phyloP scores from a whole-genome alignment of 2,797 vertebrate species.

The Aphelocoma californica region DNA sequence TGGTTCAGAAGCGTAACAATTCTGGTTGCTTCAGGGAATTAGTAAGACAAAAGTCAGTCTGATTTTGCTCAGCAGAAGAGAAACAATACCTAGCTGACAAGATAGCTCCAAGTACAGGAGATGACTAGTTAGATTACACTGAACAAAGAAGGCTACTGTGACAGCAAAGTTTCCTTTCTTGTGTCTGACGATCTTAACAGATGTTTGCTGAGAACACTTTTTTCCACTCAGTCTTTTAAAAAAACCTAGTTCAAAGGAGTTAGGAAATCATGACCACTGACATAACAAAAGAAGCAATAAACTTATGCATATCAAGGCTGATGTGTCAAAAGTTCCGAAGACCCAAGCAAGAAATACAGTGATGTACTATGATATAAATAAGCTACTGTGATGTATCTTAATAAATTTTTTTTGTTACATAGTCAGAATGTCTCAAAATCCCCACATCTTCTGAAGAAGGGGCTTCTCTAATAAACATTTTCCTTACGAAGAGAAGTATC shows the following conservation, averaged over 20 bases:
- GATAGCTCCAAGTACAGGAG: slow-evolving; percentile 42
- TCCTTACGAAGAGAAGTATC: background rate
- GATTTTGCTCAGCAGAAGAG: slow-evolving; percentile 38
- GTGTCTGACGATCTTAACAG: slow-evolving; percentile 30
- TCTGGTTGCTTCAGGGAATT: slow-evolving; percentile 38
- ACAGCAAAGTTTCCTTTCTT: slow-evolving; percentile 44
- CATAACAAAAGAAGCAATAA: slow-evolving; percentile 35
- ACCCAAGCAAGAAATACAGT: background rate
- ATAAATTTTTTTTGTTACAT: background rate
- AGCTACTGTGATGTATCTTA: background rate
- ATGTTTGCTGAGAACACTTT: slow-evolving; percentile 53
- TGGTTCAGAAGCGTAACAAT: background rate
- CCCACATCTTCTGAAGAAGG: background rate
- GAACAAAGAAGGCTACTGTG: slow-evolving; percentile 26
- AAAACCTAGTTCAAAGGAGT: slow-evolving; percentile 40
- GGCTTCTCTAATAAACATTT: background rate
- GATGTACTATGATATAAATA: background rate
- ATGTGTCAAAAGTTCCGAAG: slow-evolving; percentile 27
- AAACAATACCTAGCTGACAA: slow-evolving; percentile 61
- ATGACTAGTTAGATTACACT: slow-evolving; percentile 53
- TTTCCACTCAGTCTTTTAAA: background rate
- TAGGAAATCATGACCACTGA: slow-evolving; percentile 16
- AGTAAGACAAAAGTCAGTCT: slow-evolving; percentile 17
- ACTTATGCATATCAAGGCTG: slow-evolving; percentile 8
- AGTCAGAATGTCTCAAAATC: background rate